Base-by-base conservation (phyloP, 1,140 invertebrate species). In the Solen grandis region DNA sequence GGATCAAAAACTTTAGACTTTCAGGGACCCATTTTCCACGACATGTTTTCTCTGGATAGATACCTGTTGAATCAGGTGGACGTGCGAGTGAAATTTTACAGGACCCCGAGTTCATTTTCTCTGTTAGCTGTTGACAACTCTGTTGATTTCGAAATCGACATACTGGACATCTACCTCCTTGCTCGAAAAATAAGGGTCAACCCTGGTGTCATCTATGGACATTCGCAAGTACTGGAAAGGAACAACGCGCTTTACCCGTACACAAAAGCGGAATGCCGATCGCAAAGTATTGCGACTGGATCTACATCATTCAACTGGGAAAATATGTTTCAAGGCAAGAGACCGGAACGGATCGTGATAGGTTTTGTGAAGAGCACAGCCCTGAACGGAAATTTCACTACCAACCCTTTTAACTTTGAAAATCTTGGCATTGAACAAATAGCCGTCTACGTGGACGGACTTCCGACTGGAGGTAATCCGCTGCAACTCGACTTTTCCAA, bases 301-400 rank as follows among this genome's bases (percentile, higher is more conserved):
- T 46, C n/a, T 29, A 46, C 41, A n/a, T 46, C 65, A 14, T 68
- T 68, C 25, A 5, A 68, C 25, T 68, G 35, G 41, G 41, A 68
- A 16, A 68, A 46, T 46, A 8, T 68, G 41, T 68, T 68, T 35
- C 60, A 68, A n/a, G n/a, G n/a, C n/a, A n/a, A n/a, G n/a, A n/a
- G n/a, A n/a, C n/a, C n/a, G n/a, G n/a, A n/a, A n/a, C 41, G 65
- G 65, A 41, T 68, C 8, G 27, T 68, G n/a, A n/a, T 68, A 19
- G 65, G 65, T 13, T 50, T 68, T 19, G 65, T 68, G 5, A 68
- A 68, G 29, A 13, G 5, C 10, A 33, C 5, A 13, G 31, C 35
- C 8, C 5, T 46, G 5, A 13, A 38, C 22, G 70, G 55, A 5
- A 41, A 59, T 38, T 60, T 31, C 38, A 62, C 22, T 16, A 41